Base-by-base conservation (phyloP, 2,888 invertebrate genomes). In the Empis livida region DNA sequence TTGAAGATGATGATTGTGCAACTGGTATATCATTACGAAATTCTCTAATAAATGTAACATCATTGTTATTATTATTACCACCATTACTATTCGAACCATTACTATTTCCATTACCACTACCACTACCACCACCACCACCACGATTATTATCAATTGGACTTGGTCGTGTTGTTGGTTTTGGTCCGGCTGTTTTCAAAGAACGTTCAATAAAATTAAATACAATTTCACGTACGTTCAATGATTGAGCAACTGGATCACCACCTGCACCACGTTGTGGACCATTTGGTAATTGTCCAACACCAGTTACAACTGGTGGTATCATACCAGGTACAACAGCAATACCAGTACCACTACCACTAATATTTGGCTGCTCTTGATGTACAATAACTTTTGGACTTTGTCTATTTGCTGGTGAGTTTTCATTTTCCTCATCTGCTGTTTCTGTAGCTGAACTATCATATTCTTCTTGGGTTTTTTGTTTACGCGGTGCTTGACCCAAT, bases 381-480 rank as follows among this genome's bases (percentile, higher is more conserved):
- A 67, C 58, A 35, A 66, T 61, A 10, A 65, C 67, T 61, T 66
- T 73, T 65, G 60, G 72, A 71, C 64, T 57, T 60, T 69, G 77
- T 59, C 76, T 73, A 70, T 75, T 72, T 38, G 71, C 73, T 13
- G 78, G 78, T 45, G 70, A 70, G 45, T 77, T 73, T 49, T 79
- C 79, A 54, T 74, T 77, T 66, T 79, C 89, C 71, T 92, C 92
- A 64, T 92, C 92, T 43, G 92, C 92, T 53, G 91, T 92, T 73
- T 86, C 86, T 43, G 83, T 83, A 10, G 83, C 82, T n/a, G 80
- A 80, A 23, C 81, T 81, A 67, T 77, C 77, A 61, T 83, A 82
- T 61, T 83, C 82, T 60, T 81, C 80, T 17, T 78, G 64, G 17
- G 63, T 59, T 57, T 67, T 68, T 44, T 67, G 68, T 55, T 69